A percentile compares a stretch with the other conserved stretches of the same genome.
phyloP scores from a whole-genome alignment of 1,140 invertebrate genomes.

The Megalopta genalis region DNA sequence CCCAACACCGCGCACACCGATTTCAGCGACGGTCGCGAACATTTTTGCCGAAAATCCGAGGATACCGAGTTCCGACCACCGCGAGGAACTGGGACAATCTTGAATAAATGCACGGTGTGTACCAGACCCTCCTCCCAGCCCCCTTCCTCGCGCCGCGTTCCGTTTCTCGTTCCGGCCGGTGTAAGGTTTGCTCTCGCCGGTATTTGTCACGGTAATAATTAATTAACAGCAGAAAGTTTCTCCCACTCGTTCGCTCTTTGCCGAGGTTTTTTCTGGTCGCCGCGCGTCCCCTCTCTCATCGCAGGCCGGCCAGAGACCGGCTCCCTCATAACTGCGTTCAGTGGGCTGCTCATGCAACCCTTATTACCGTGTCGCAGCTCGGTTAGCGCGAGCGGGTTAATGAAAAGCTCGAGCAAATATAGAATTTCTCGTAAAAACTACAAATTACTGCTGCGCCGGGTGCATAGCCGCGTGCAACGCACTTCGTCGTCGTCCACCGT shows the following conservation, averaged over 20 bases:
- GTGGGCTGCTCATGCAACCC: conserved; percentile 47
- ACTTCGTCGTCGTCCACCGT: conserved; percentile 11
- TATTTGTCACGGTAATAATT: conserved; percentile 70
- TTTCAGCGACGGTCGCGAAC: too few species aligned
- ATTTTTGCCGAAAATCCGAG: background rate
- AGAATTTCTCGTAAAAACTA: conserved; percentile 67
- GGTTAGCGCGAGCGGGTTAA: conserved; percentile 67
- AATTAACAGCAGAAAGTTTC: conserved; percentile 61
- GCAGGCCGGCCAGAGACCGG: background rate
- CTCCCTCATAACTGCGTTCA: conserved; percentile 48
- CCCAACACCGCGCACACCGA: too few species aligned
- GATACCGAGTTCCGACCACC: too few species aligned
- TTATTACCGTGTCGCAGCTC: conserved; percentile 67
- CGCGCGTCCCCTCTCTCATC: background rate
- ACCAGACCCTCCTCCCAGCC: background rate
- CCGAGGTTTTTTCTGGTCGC: conserved; percentile 17
- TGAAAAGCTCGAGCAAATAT: conserved; percentile 69
- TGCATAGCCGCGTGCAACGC: conserved; percentile 35
- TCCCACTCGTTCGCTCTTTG: conserved; percentile 17
- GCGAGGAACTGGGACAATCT: background rate
- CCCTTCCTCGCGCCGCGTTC: background rate
- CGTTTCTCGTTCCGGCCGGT: conserved; percentile 7
- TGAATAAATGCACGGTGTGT: conserved; percentile 13
- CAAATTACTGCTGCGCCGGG: conserved; percentile 60
- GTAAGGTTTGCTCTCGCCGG: conserved; percentile 43